Conservation (phyloP, 1,140 invertebrate species). For the Lepidostoma basale region DNA sequence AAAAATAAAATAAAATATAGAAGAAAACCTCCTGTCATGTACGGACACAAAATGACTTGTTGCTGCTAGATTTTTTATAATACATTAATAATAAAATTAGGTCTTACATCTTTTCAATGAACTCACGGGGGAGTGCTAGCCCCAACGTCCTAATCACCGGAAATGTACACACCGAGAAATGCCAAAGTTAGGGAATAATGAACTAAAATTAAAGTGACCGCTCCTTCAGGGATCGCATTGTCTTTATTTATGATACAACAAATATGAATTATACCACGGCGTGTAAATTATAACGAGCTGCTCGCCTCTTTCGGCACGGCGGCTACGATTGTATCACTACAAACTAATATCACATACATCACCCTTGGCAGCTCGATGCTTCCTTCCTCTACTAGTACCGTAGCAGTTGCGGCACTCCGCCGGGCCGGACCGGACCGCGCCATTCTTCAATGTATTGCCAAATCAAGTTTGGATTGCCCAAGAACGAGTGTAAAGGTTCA, state of each 20-base stretch:
- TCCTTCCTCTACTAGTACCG: constrained; percentile 20
- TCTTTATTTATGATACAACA: not conserved
- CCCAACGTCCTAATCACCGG: too few relatives aligned
- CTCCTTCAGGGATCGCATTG: not conserved
- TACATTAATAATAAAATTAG: not conserved
- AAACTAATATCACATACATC: constrained; percentile 32
- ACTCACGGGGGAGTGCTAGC: too few relatives aligned
- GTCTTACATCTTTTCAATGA: too few relatives aligned
- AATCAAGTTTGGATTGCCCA: too few relatives aligned
- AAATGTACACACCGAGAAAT: too few relatives aligned
- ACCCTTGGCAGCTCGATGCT: not conserved
- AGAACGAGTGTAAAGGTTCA: too few relatives aligned
- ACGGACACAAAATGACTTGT: constrained; percentile 6
- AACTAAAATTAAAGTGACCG: too few relatives aligned
- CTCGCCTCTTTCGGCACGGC: constrained; percentile 1
- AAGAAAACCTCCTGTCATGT: not conserved
- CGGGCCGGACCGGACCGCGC: too few relatives aligned
- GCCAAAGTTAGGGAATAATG: too few relatives aligned
- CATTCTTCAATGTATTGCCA: too few relatives aligned
- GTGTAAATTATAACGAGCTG: constrained; percentile 12
- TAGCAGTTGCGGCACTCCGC: constrained; percentile 5
- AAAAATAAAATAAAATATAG: too few relatives aligned
- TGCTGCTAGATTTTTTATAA: constrained; percentile 2
- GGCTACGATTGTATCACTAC: constrained; percentile 22
- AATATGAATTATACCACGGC: not conserved